phyloP scores from a whole-genome alignment of 2,113 vertebrate genomes.

The Oncorhynchus keta region DNA sequence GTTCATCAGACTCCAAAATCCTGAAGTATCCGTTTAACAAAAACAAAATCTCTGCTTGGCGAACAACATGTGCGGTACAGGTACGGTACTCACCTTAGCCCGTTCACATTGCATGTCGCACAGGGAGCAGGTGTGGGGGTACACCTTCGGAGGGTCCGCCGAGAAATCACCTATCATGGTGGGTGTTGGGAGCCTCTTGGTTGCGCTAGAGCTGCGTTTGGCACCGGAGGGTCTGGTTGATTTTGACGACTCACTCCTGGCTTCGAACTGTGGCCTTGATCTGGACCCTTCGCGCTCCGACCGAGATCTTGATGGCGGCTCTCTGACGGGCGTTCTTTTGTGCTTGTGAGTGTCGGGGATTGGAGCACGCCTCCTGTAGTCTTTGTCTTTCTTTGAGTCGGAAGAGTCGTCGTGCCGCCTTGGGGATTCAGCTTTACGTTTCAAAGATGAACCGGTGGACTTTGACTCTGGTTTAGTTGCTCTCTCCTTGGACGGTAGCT shows the following conservation, averaged over 20 bases:
- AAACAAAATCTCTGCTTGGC: too few species aligned
- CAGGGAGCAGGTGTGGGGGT: conserved; percentile 93
- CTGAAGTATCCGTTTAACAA: too few species aligned
- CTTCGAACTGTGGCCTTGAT: conserved; percentile 41
- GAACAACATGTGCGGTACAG: not conserved
- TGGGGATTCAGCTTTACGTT: conserved; percentile 40
- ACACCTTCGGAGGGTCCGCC: conserved; percentile 87
- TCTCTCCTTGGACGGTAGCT: conserved; percentile 62
- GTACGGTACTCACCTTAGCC: conserved; percentile 86
- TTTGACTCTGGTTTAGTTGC: conserved; percentile 57
- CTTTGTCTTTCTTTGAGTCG: conserved; percentile 62
- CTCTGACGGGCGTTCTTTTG: conserved; percentile 44
- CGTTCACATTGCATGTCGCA: conserved; percentile 91
- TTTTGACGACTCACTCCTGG: conserved; percentile 57
- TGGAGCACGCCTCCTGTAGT: conserved; percentile 52
- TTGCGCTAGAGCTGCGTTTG: conserved; percentile 49
- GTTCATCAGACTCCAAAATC: too few species aligned
- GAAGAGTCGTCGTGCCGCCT: conserved; percentile 18
- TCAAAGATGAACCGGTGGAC: not conserved
- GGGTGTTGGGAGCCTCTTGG: conserved; percentile 84
- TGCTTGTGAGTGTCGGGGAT: conserved; percentile 39
- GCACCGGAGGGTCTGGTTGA: conserved; percentile 56
- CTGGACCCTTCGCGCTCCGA: conserved; percentile 61
- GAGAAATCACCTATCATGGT: conserved; percentile 94
- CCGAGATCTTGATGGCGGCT: conserved; percentile 74